A percentile compares a stretch with the other conserved stretches of the same genome.
These are phyloP conservation scores for Drosophila murphyi DNA, from an alignment of 1,140 invertebrate species.

Conservation along the genomic window DNA sequence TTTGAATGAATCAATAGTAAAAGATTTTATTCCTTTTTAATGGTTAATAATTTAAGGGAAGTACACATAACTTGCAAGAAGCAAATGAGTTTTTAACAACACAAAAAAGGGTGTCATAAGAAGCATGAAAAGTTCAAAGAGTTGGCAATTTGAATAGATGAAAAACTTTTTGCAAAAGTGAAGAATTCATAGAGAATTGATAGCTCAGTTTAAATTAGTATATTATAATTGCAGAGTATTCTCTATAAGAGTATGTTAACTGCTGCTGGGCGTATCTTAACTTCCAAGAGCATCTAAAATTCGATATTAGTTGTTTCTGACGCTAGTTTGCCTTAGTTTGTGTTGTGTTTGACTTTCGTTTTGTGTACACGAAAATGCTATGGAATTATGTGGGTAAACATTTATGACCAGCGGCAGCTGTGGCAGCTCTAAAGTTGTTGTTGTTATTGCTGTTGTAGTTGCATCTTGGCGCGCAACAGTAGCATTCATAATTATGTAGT, in stretches of 20 bases:
- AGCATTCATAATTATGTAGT: slow-evolving; percentile 71
- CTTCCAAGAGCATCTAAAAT: slow-evolving; percentile 39
- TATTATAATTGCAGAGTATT: no score
- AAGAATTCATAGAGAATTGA: neutral
- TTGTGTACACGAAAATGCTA: slow-evolving; percentile 61
- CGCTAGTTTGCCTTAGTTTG: slow-evolving; percentile 23
- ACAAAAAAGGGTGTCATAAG: neutral
- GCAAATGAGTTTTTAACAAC: neutral
- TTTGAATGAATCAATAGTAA: slow-evolving; percentile 4
- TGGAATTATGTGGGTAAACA: slow-evolving; percentile 81
- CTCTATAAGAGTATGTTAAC: no score
- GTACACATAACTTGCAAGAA: neutral
- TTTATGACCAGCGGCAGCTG: slow-evolving; percentile 74
- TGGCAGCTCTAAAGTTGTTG: slow-evolving; percentile 21
- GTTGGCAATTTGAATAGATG: no score
- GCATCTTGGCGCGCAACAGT: slow-evolving; percentile 57
- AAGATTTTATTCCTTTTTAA: neutral
- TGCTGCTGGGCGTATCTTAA: neutral
- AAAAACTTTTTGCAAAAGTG: neutral
- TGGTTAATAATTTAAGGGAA: neutral
- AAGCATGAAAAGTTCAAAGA: no score
- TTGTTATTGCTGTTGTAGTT: neutral
- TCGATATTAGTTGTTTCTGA: slow-evolving; percentile 1
- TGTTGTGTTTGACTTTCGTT: slow-evolving; percentile 75
- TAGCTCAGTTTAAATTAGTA: neutral